Evolutionary conservation across 2,113 vertebrate genomes (phyloP).

Genomic region (Columba janthina): DNA sequence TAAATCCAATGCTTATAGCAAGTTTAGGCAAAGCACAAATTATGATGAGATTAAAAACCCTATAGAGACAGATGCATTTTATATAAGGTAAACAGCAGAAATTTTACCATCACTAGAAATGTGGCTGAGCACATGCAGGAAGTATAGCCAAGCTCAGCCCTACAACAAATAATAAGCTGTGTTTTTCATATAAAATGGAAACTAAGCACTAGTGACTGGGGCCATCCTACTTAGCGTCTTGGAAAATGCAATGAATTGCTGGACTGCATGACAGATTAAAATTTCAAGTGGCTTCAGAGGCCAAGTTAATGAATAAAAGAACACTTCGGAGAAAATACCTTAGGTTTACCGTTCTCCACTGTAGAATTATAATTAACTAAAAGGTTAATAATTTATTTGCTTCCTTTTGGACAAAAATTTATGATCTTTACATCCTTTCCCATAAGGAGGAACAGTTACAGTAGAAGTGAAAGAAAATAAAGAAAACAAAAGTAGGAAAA

Average conservation of each 20-base stretch:
- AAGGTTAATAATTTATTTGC: neutral
- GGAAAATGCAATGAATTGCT: neutral
- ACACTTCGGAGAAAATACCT: neutral
- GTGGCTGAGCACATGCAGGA: neutral
- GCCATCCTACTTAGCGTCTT: neutral
- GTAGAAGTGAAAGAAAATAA: neutral
- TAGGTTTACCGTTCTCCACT: neutral
- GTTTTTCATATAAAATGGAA: neutral
- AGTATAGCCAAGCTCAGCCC: fast-evolving
- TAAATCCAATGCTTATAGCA: neutral
- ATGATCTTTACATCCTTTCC: neutral
- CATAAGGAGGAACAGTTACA: neutral
- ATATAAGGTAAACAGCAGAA: neutral
- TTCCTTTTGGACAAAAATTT: neutral
- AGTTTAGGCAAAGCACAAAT: neutral
- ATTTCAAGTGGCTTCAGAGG: neutral
- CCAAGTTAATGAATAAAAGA: neutral
- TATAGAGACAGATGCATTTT: neutral
- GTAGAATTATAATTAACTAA: neutral
- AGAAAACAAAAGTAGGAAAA: neutral
- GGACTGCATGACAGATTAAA: neutral
- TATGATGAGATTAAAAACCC: neutral
- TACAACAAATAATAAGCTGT: neutral
- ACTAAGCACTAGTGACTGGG: neutral
- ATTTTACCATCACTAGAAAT: neutral